Evolutionary conservation across 2,797 vertebrate genomes (phyloP).

Genomic region (Nyctalus aviator): DNA sequence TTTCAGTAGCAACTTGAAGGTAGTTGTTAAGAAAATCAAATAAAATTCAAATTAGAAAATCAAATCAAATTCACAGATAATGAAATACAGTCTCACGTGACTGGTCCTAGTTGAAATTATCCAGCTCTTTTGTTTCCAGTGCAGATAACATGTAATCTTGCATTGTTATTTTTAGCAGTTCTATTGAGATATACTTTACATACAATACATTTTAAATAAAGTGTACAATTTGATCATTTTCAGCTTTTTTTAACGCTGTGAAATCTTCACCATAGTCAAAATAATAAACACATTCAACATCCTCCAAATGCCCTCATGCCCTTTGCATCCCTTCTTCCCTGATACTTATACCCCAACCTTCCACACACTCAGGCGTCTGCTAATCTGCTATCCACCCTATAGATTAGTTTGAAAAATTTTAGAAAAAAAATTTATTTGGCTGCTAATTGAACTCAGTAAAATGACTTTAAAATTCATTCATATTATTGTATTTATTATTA

Average conservation of each 20-base stretch:
- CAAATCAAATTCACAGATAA: background rate
- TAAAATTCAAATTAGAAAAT: background rate
- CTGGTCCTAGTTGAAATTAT: background rate
- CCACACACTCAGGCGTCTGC: background rate
- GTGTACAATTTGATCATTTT: background rate
- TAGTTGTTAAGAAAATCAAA: constrained; percentile 20
- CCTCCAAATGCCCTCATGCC: background rate
- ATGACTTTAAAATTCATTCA: background rate
- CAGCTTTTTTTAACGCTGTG: background rate
- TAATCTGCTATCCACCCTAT: background rate
- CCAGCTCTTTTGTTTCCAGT: background rate
- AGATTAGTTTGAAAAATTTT: background rate
- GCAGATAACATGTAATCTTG: background rate
- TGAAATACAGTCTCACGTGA: background rate
- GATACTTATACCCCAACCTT: background rate
- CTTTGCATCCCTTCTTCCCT: background rate
- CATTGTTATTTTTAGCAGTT: background rate
- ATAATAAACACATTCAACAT: background rate
- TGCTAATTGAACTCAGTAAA: background rate
- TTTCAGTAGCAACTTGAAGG: background rate
- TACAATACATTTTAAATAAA: background rate
- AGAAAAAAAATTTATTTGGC: no score
- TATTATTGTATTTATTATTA: background rate
- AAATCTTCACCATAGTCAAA: background rate
- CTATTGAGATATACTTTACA: background rate